Percentiles rank a stretch among this genome's conserved stretches.
Conservation (phyloP, 2,888 invertebrate species). For the Imbricaverruca yamaguchii region DNA sequence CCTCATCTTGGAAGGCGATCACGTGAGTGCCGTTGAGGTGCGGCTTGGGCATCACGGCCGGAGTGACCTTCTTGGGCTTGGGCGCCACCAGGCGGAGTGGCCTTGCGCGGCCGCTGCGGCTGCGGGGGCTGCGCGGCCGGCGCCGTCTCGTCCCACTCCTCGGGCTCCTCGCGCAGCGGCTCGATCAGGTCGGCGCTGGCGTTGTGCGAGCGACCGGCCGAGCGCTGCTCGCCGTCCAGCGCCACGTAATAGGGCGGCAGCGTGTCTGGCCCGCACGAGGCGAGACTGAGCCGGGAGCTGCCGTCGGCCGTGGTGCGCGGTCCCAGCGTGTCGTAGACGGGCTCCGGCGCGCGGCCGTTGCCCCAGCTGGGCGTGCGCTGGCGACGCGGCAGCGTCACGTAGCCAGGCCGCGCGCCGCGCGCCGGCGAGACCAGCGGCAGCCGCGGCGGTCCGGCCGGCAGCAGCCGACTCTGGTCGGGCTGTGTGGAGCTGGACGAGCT, state of each 20-base stretch:
- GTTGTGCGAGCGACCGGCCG: background rate
- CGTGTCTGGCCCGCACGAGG: slow-evolving; percentile 38
- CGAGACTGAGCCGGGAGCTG: slow-evolving; percentile 68
- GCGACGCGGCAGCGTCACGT: slow-evolving; percentile 35
- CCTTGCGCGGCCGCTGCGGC: background rate
- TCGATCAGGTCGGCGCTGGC: slow-evolving; percentile 23
- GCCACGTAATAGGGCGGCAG: slow-evolving; percentile 23
- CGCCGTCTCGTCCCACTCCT: background rate
- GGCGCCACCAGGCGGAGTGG: slow-evolving; percentile 23
- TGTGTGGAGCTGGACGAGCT: slow-evolving; percentile 3
- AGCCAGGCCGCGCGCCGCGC: slow-evolving; percentile 34
- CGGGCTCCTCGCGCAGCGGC: slow-evolving; percentile 12
- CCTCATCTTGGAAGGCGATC: slow-evolving; percentile 13
- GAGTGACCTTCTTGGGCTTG: slow-evolving; percentile 23
- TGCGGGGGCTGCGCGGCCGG: background rate
- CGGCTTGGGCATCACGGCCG: slow-evolving; percentile 17
- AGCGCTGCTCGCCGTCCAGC: background rate
- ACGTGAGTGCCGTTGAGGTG: background rate
- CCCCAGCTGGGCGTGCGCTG: slow-evolving; percentile 39
- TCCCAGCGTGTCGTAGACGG: slow-evolving; percentile 85
- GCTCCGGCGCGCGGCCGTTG: slow-evolving; percentile 40
- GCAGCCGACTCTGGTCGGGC: slow-evolving; percentile 26
- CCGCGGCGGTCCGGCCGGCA: slow-evolving; percentile 27
- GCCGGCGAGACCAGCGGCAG: slow-evolving; percentile 22
- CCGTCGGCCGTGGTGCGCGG: slow-evolving; percentile 81